These are phyloP conservation scores for Rhegmatorhina hoffmannsi DNA, from an alignment of 2,113 vertebrate genomes.

Conservation along the genomic window DNA sequence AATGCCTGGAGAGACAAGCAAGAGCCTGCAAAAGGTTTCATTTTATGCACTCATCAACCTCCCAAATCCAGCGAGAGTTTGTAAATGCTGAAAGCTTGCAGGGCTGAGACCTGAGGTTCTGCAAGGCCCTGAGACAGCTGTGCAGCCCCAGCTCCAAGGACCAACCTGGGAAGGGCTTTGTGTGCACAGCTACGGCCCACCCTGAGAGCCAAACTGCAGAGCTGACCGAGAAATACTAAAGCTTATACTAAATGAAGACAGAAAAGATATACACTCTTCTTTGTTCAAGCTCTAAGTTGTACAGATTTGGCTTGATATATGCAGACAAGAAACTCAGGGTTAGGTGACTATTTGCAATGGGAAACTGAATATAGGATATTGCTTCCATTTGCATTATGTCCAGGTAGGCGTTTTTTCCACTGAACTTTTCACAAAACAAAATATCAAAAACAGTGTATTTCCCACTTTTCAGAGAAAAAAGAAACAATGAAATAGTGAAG, in stretches of 20 bases:
- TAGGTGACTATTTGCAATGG: not conserved
- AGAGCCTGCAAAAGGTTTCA: not conserved
- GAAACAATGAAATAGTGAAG: not conserved
- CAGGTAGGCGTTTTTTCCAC: not conserved
- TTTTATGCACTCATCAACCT: not conserved
- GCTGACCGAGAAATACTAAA: not conserved
- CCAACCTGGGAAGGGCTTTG: not conserved
- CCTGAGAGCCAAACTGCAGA: not conserved
- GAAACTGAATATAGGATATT: not conserved
- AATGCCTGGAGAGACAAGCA: not conserved
- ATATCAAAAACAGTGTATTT: not conserved
- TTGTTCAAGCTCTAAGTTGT: not conserved
- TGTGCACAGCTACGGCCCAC: not conserved
- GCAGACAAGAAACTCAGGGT: not conserved
- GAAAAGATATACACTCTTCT: not conserved
- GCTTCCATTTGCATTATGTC: not conserved
- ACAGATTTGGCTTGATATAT: not conserved
- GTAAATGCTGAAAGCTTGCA: not conserved
- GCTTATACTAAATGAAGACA: not conserved
- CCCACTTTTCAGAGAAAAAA: not conserved
- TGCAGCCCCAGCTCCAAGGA: not conserved
- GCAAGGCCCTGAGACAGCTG: not conserved
- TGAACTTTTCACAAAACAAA: not conserved
- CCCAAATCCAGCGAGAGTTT: not conserved
- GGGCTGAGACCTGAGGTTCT: not conserved